Base-by-base conservation (phyloP, 2,113 vertebrate species). In the Miniopterus natalensis region DNA sequence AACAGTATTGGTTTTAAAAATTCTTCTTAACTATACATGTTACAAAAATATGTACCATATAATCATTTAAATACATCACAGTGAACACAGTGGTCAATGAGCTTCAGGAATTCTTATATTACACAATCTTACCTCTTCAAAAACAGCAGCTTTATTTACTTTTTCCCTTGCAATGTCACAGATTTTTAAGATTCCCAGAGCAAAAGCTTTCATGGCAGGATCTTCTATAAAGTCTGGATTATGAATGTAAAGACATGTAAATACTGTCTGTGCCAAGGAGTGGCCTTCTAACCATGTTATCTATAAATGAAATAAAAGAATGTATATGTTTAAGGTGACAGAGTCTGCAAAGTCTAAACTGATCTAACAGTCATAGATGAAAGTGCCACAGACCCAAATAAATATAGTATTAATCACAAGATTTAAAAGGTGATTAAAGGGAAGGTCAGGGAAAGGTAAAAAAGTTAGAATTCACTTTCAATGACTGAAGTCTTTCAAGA, bases 271-370 rank as follows among this genome's bases (percentile, higher is more conserved):
- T 61, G 99, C 99, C 98, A 99, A 98, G 3, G 99, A 99, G 98
- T 99, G 99, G 70, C 99, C 99, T 97, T 99, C 99, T 96, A 99
- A 98, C 99, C 99, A 99, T 0, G 99, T 99, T 97, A 99, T 99
- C 99, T 99, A 97, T 3, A 94, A 70, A 95, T 95, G 70, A 95
- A 95, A 97, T 84, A 45, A 91, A 97, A 97, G 88, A 92, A 20
- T 23, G 5, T 8, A 74, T 17, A 47, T 68, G 90, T 96, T 92
- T 92, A 93, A 3, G n/a, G 89, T 75, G 20, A 57, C 14, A 81
- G 20, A 57, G 57, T 86, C 57, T 86, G 21, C 23, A 94, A 91
- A 93, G 71, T 90, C 77, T 93, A 94, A 92, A 78, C 0, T 89
- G 36, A 90, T 63, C 12, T 21, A 65, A 36, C 0, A 73, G 55